Percentiles rank a stretch among this genome's conserved stretches.
Evolutionary conservation across 2,113 vertebrate genomes (phyloP).

Genomic region (Gambusia affinis): DNA sequence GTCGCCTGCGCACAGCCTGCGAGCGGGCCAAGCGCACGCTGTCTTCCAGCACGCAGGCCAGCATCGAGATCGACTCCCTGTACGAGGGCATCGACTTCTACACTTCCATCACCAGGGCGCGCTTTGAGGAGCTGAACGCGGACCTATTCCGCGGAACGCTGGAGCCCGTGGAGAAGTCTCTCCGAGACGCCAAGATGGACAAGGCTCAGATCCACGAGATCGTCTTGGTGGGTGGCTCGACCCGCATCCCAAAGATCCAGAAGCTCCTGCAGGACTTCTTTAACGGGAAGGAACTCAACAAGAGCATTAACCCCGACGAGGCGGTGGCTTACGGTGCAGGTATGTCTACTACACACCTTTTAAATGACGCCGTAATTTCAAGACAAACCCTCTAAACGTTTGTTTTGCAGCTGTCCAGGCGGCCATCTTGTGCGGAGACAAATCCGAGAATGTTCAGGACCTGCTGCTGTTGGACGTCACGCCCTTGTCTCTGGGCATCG

Average conservation of each 20-base stretch:
- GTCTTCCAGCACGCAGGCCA: conserved; percentile 82
- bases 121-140: conserved; percentile 90
- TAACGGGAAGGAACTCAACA: conserved; percentile 76
- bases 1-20: conserved; percentile 78
- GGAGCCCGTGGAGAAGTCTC: conserved; percentile 77
- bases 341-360: conserved; percentile 22
- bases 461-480: conserved; percentile 81
- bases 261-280: conserved; percentile 80
- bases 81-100: conserved; percentile 94
- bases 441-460: conserved; percentile 81
- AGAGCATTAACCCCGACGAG: conserved; percentile 79
- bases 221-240: conserved; percentile 75
- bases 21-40: conserved; percentile 81
- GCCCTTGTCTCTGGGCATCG: conserved; percentile 80
- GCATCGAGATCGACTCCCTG: conserved; percentile 86
- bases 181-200: conserved; percentile 77
- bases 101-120: conserved; percentile 93
- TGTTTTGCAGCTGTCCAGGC: conserved; percentile 77
- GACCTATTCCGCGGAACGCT: conserved; percentile 80
- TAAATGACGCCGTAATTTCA: background rate
- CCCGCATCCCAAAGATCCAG: conserved; percentile 80
- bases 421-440: conserved; percentile 80
- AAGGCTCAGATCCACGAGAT: conserved; percentile 74
- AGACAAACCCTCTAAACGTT: background rate
- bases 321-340: conserved; percentile 81